These are phyloP conservation scores for Trematomus loennbergii DNA, from an alignment of 2,113 vertebrate genomes.

Conservation along the genomic window DNA sequence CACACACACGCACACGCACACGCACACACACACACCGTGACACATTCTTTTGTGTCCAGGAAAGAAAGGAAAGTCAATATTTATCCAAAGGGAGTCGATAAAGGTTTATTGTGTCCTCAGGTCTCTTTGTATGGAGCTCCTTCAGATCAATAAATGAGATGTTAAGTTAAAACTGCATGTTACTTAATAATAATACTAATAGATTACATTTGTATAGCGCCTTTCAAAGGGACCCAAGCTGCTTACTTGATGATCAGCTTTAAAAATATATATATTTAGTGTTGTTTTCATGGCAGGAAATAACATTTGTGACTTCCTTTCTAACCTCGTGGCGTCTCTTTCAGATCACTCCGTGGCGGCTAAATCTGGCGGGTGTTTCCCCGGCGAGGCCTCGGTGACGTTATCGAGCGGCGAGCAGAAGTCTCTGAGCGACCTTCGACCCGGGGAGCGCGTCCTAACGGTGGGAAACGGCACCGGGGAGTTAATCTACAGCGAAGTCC, in stretches of 20 bases:
- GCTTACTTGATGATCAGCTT: too few species aligned
- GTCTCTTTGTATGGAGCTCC: background rate
- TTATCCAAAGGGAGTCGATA: conserved; percentile 38
- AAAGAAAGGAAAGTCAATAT: conserved; percentile 47
- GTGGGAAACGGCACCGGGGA: conserved; percentile 79
- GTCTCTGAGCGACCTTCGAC: conserved; percentile 84
- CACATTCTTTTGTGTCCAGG: conserved; percentile 28
- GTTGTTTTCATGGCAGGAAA: conserved; percentile 32
- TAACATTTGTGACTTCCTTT: background rate
- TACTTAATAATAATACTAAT: too few species aligned
- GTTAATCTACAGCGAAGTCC: conserved; percentile 89
- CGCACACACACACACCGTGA: background rate
- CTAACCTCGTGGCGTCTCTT: background rate
- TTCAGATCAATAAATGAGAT: too few species aligned
- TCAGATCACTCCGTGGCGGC: conserved; percentile 97
- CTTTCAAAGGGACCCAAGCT: too few species aligned
- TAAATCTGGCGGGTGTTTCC: conserved; percentile 97
- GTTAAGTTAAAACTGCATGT: too few species aligned
- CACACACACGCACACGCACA: conserved; percentile 4
- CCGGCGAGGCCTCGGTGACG: conserved; percentile 85
- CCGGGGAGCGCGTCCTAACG: conserved; percentile 89
- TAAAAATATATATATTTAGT: background rate
- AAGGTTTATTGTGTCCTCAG: background rate
- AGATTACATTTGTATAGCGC: too few species aligned
- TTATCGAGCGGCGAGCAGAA: conserved; percentile 84